Conservation (phyloP, 2,113 vertebrate genomes). For the Brevimyrus niger region DNA sequence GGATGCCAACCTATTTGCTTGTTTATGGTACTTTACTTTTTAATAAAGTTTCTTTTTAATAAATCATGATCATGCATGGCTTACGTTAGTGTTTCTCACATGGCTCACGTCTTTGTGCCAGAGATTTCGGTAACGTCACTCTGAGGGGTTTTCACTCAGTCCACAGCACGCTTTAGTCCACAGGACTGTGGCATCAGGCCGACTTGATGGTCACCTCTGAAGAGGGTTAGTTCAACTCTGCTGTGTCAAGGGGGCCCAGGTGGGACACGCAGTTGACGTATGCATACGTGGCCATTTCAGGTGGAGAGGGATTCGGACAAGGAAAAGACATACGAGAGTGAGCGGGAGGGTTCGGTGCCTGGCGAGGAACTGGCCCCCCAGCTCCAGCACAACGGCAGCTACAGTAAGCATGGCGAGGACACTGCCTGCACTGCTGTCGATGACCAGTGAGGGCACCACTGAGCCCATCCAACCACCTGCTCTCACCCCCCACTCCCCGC, state of each 20-base stretch:
- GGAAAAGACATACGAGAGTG: conserved; percentile 51
- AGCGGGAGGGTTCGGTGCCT: conserved; percentile 57
- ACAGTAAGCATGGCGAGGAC: conserved; percentile 62
- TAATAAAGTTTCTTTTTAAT: too few relatives aligned
- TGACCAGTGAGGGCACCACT: neutral
- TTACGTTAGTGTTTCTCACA: neutral
- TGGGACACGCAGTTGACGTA: neutral
- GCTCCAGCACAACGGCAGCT: conserved; percentile 78
- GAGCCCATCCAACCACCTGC: neutral
- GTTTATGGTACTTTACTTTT: neutral
- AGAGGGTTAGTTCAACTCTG: neutral
- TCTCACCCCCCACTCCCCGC: neutral
- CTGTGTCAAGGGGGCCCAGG: neutral
- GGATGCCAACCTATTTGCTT: neutral
- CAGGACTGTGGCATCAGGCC: neutral
- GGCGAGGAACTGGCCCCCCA: conserved; percentile 48
- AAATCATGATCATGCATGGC: neutral
- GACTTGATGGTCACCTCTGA: neutral
- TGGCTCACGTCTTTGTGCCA: neutral
- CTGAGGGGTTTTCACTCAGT: neutral
- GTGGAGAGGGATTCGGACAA: conserved; percentile 58
- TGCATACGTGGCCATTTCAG: conserved; percentile 32
- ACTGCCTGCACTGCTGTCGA: neutral
- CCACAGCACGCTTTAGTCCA: neutral
- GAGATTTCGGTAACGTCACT: neutral